Conservation (phyloP, 2,888 invertebrate genomes). For the Eupithecia tripunctaria region DNA sequence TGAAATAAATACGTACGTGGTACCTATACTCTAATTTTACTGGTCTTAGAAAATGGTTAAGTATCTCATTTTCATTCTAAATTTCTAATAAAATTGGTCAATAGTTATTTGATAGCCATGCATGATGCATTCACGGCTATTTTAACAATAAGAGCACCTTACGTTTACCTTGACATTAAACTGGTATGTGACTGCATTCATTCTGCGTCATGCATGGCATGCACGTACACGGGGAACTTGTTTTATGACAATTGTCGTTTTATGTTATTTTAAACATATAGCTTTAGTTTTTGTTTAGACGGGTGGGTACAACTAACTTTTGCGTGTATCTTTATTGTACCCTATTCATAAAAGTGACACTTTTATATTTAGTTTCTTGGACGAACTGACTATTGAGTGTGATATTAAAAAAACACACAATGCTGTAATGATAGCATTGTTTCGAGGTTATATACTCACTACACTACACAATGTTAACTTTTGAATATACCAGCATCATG, state of each 20-base stretch:
- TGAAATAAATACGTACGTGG: no score
- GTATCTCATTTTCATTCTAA: not conserved
- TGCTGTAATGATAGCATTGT: not conserved
- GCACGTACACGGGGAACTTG: slow-evolving; percentile 30
- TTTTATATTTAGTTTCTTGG: not conserved
- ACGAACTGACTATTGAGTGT: not conserved
- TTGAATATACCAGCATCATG: not conserved
- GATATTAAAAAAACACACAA: not conserved
- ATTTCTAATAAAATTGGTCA: not conserved
- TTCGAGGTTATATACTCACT: not conserved
- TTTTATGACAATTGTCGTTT: slow-evolving; percentile 30
- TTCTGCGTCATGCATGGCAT: slow-evolving; percentile 30
- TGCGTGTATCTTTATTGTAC: not conserved
- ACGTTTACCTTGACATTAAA: slow-evolving; percentile 45
- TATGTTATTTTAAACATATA: slow-evolving; percentile 13
- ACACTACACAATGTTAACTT: not conserved
- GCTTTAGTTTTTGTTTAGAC: not conserved
- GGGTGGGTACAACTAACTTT: not conserved
- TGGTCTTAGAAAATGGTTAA: not conserved
- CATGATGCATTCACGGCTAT: slow-evolving; percentile 9
- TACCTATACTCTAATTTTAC: not conserved
- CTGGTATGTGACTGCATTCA: slow-evolving; percentile 40
- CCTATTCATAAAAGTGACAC: not conserved
- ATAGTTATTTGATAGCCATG: not conserved
- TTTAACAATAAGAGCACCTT: slow-evolving; percentile 25